phyloP scores from a whole-genome alignment of 1,140 invertebrate species.

The Drosophila eugracilis region DNA sequence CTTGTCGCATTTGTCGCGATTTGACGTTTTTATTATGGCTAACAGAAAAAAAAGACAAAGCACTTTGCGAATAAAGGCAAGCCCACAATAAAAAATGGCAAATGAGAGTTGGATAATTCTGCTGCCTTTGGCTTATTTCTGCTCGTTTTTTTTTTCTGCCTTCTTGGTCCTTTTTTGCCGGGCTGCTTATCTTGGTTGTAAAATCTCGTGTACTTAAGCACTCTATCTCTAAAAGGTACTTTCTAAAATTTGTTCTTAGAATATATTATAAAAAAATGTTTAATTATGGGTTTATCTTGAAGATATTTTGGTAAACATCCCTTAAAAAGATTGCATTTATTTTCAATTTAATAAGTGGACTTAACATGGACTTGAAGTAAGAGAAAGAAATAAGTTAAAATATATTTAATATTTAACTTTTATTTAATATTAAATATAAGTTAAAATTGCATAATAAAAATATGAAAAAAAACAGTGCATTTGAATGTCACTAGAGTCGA shows the following conservation, averaged over 20 bases:
- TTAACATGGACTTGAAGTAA: too few relatives aligned
- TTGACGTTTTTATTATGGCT: conserved; percentile 69
- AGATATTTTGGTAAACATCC: too few relatives aligned
- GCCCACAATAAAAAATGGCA: conserved; percentile 32
- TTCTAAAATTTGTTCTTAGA: not conserved
- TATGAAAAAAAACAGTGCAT: conserved; percentile 7
- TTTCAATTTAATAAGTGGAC: too few relatives aligned
- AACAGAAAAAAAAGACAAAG: conserved; percentile 13
- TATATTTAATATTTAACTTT: too few relatives aligned
- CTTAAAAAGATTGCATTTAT: too few relatives aligned
- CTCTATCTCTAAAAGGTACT: not conserved
- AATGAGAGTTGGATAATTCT: conserved; percentile 11
- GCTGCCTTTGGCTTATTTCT: conserved; percentile 2
- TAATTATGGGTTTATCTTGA: too few relatives aligned
- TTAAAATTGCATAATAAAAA: too few relatives aligned
- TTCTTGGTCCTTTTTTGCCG: conserved; percentile 1
- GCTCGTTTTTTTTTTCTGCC: conserved; percentile 10
- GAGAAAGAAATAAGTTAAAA: too few relatives aligned
- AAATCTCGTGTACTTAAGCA: not conserved
- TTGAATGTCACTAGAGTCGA: too few relatives aligned
- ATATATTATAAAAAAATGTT: too few relatives aligned
- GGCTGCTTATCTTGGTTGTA: conserved; percentile 12
- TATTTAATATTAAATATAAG: too few relatives aligned
- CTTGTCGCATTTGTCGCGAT: conserved; percentile 65
- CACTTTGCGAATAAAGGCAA: conserved; percentile 10